These are phyloP conservation scores for Amphipoea lucens DNA, from an alignment of 2,888 invertebrate genomes.

Conservation along the genomic window DNA sequence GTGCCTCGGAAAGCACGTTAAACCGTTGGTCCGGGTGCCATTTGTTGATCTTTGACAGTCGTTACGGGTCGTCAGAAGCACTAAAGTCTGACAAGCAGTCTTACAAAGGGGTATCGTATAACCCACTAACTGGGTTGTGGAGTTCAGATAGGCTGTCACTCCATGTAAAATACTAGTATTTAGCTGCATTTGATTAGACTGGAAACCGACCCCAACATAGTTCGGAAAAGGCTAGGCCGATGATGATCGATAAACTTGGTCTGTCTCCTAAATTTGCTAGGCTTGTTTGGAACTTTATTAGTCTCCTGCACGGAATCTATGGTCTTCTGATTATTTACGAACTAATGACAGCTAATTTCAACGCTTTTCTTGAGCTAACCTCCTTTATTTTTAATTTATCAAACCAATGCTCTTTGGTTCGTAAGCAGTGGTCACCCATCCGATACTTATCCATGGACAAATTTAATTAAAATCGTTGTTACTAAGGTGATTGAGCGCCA, in stretches of 20 bases:
- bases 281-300: background rate
- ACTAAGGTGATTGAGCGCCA: conserved; percentile 23
- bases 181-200: background rate
- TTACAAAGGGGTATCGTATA: too few species aligned
- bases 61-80: too few species aligned
- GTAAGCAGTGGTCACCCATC: conserved; percentile 10
- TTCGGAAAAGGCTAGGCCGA: background rate
- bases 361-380: background rate
- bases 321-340: too few species aligned
- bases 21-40: too few species aligned
- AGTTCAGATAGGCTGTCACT: too few species aligned
- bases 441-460: conserved; percentile 4
- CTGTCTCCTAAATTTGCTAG: background rate
- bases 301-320: background rate
- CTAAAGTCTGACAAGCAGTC: too few species aligned
- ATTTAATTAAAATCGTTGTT: conserved; percentile 18
- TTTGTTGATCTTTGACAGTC: too few species aligned
- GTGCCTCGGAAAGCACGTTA: too few species aligned
- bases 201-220: background rate
- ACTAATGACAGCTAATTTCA: background rate
- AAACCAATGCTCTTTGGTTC: background rate
- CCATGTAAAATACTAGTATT: too few species aligned
- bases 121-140: too few species aligned
- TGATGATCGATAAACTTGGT: background rate
- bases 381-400: background rate